Conservation (phyloP, 2,113 vertebrate species). For the Chaetops frenatus region DNA sequence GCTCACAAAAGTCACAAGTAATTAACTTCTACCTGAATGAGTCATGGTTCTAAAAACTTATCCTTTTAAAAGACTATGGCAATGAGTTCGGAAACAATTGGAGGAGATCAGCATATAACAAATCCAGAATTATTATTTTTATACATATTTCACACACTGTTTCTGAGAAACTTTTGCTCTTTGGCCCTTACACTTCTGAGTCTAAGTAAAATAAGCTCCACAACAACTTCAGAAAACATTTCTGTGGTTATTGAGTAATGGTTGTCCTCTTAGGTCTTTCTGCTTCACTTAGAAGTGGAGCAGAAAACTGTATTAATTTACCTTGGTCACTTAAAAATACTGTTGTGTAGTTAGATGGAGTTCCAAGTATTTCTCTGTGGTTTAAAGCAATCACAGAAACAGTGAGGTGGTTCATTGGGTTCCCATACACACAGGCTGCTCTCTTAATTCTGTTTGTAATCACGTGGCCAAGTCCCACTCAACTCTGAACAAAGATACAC, state of each 20-base stretch:
- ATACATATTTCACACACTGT: not conserved
- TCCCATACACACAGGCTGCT: not conserved
- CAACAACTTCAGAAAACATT: not conserved
- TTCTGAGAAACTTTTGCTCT: not conserved
- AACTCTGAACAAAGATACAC: not conserved
- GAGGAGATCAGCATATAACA: not conserved
- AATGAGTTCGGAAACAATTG: not conserved
- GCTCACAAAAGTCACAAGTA: not conserved
- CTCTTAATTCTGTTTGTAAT: not conserved
- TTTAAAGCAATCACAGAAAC: not conserved
- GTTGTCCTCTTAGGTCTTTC: not conserved
- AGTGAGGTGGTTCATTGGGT: not conserved
- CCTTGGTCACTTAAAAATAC: not conserved
- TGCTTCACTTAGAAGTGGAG: not conserved
- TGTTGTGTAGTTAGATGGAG: not conserved
- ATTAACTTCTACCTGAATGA: constrained; percentile 26
- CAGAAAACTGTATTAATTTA: not conserved
- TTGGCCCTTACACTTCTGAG: not conserved
- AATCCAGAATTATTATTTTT: not conserved
- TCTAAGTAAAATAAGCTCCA: not conserved
- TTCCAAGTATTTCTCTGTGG: not conserved
- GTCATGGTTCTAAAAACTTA: constrained; percentile 16
- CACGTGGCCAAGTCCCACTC: not conserved
- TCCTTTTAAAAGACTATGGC: not conserved
- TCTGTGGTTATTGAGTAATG: not conserved